A percentile compares a stretch with the other conserved stretches of the same genome.
These are phyloP conservation scores for Mesoclemmys tuberculata DNA, from an alignment of 2,113 vertebrate species.

Conservation along the genomic window DNA sequence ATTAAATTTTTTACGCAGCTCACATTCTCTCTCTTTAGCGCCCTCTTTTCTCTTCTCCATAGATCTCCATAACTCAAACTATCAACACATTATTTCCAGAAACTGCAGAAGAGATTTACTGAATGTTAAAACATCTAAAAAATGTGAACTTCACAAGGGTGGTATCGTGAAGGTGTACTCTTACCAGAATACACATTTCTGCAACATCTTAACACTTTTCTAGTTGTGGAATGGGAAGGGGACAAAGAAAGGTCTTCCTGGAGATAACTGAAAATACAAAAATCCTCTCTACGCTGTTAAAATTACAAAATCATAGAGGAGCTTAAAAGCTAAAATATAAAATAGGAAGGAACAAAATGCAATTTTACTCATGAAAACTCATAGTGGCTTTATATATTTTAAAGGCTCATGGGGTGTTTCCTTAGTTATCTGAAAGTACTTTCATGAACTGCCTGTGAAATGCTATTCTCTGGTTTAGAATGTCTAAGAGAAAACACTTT, in stretches of 20 bases:
- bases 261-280: neutral
- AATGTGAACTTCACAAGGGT: neutral
- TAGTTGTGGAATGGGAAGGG: neutral
- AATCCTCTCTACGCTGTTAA: neutral
- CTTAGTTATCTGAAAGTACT: neutral
- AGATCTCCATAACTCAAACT: neutral
- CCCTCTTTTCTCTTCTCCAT: neutral
- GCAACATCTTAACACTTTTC: neutral
- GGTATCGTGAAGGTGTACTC: neutral
- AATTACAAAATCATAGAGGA: neutral
- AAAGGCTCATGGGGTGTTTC: neutral
- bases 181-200: neutral
- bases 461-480: neutral
- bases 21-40: neutral
- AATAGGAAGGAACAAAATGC: neutral
- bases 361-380: neutral
- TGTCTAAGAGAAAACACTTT: neutral
- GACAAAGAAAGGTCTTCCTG: neutral
- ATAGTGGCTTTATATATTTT: neutral
- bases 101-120: neutral
- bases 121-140: neutral
- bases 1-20: neutral
- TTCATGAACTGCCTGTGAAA: neutral
- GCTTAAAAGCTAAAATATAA: neutral
- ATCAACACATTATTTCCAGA: neutral